These are phyloP conservation scores for Holothuria glaberrima DNA, from an alignment of 35 echinoderm and acorn worm genomes.

Conservation along the genomic window DNA sequence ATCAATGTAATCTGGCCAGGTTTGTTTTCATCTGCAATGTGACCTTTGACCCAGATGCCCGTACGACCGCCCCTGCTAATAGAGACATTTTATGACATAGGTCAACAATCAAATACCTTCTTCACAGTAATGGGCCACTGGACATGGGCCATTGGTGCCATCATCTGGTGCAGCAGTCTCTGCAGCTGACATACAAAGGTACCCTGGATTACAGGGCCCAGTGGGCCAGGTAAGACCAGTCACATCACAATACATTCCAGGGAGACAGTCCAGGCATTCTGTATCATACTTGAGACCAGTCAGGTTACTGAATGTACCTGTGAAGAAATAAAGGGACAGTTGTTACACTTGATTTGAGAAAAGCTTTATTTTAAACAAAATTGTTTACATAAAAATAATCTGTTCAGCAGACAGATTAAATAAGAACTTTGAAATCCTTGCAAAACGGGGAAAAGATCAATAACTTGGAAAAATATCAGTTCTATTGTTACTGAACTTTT, in stretches of 20 bases:
- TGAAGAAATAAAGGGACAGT: background rate
- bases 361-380: too few relatives aligned
- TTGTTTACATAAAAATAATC: too few relatives aligned
- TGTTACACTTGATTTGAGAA: background rate
- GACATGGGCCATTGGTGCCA: conserved; percentile 85
- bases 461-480: too few relatives aligned
- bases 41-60: too few relatives aligned
- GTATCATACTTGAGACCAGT: conserved; percentile 65
- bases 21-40: too few relatives aligned
- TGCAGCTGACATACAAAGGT: conserved; percentile 75
- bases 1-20: too few relatives aligned
- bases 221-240: conserved; percentile 86
- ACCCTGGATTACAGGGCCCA: conserved; percentile 81
- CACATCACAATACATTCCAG: conserved; percentile 89
- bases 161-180: conserved; percentile 69
- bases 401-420: too few relatives aligned
- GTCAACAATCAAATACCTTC: conserved; percentile 58
- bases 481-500: too few relatives aligned
- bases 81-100: too few relatives aligned
- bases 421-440: too few relatives aligned
- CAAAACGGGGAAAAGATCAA: too few relatives aligned
- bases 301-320: conserved; percentile 85
- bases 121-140: conserved; percentile 85
- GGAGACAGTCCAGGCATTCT: conserved; percentile 77
- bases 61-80: too few relatives aligned